Percentiles rank a stretch among this genome's conserved stretches.
These are phyloP conservation scores for Clarias gariepinus DNA, from an alignment of 2,113 vertebrate species.

Conservation along the genomic window DNA sequence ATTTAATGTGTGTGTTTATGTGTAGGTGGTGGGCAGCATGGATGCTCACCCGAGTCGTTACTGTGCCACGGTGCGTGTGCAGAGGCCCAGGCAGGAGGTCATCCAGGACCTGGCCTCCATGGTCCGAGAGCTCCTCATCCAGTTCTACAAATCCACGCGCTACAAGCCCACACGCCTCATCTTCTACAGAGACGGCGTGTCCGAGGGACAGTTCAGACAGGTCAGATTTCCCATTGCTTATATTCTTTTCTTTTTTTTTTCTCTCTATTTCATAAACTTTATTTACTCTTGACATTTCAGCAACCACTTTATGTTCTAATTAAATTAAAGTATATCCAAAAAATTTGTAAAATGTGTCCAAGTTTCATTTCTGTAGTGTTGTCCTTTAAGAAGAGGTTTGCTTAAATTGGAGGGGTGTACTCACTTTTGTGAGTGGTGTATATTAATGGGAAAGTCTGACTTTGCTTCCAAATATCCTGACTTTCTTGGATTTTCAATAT, in stretches of 20 bases:
- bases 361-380: no score
- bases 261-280: no score
- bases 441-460: no score
- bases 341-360: no score
- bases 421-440: no score
- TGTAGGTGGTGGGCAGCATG: slow-evolving; percentile 96
- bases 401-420: no score
- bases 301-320: no score
- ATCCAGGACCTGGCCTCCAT: slow-evolving; percentile 95
- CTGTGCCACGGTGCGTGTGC: slow-evolving; percentile 94
- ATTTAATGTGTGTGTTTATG: not conserved
- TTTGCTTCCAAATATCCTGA: no score
- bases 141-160: slow-evolving; percentile 97
- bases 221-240: slow-evolving; percentile 58
- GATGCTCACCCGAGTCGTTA: slow-evolving; percentile 96
- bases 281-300: no score
- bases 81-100: slow-evolving; percentile 92
- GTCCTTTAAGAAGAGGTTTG: no score
- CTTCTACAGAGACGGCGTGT: slow-evolving; percentile 89
- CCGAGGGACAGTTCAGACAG: slow-evolving; percentile 95
- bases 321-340: no score
- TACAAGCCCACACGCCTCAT: slow-evolving; percentile 97
- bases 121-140: slow-evolving; percentile 95
- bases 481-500: no score
- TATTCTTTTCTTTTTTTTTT: not conserved